Evolutionary conservation across 2,797 vertebrate genomes (phyloP).

Genomic region (Oreortyx pictus): DNA sequence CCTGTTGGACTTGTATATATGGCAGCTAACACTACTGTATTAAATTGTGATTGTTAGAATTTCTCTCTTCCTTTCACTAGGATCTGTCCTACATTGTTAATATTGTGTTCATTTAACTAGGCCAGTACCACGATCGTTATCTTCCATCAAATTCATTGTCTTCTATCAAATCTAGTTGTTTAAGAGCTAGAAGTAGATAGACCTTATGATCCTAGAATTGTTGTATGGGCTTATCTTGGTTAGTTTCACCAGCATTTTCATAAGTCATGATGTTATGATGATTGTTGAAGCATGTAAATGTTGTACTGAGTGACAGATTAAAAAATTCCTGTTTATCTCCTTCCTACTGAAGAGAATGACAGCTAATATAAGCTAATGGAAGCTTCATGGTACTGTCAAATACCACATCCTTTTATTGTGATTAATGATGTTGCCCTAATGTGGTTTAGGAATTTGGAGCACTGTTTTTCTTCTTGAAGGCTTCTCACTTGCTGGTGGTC

Average conservation of each 20-base stretch:
- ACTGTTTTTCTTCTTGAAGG: slow-evolving; percentile 64
- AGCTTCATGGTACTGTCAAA: slow-evolving; percentile 19
- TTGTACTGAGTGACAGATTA: not conserved
- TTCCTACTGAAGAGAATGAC: not conserved
- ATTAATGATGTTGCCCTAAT: slow-evolving; percentile 55
- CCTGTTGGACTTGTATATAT: not conserved
- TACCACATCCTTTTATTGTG: slow-evolving; percentile 17
- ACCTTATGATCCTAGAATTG: not conserved
- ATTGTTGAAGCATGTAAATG: not conserved
- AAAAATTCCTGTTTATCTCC: not conserved
- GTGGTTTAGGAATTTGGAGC: slow-evolving; percentile 42
- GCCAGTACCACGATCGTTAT: not conserved
- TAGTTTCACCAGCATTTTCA: not conserved
- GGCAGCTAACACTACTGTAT: not conserved
- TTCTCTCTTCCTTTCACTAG: slow-evolving; percentile 27
- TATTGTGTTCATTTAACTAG: slow-evolving; percentile 3
- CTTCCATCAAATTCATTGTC: not conserved
- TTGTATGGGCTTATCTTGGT: not conserved
- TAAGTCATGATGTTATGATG: not conserved
- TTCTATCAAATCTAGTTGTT: not conserved
- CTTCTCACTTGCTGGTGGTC: slow-evolving; percentile 53
- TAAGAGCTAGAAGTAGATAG: not conserved
- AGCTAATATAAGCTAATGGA: not conserved
- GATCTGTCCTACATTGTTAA: not conserved
- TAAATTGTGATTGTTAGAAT: not conserved